Evolutionary conservation across 2,888 invertebrate species (phyloP), one percentile per base, ranked within the genome.

Genomic region (Cyrtodaria siliqua): DNA sequence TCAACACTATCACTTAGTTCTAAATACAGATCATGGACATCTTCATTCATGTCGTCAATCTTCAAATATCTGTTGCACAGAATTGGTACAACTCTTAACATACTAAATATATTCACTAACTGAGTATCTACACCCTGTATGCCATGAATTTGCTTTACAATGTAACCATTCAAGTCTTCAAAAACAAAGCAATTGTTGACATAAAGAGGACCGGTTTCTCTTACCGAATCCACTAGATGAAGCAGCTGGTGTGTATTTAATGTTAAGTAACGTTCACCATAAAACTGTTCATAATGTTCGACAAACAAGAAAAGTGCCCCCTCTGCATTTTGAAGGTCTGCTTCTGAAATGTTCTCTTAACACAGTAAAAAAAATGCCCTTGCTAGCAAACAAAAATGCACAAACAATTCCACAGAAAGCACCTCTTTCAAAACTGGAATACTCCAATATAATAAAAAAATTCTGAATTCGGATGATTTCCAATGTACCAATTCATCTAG

Each of bases 141-240:
- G 8, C 71, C 52, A 59, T 63, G 49, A 4, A 64, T 71, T 14
- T 71, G 63, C 33, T 71, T 71, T 1, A 64, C 59, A 16, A 56
- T 59, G 27, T 26, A 71, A 38, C 71, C 71, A 64, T 71, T 71
- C 16, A 57, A 40, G 52, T 71, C 71, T 57, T 71, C 56, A 56
- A 59, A 57, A 38, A 71, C 52, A 42, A 59, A 71, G 27, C 63
- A 59, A 20, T 71, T 71, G 52, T 71, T 71, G 38, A 52, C 57
- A 64, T 26, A 71, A 23, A 57, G 16, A 12, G 40, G 40, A 38
- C 23, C 14, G 33, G 55, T n/a, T 53, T 44, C 9, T 20, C 61
- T 16, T 14, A 52, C 53, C 42, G 29, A 61, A 20, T 52, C 69
- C 8, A 27, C 40, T n/a, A 69, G 33, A 59, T 69, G 69, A n/a